Conservation (phyloP, 2,797 vertebrate species). For the Bradypus variegatus region DNA sequence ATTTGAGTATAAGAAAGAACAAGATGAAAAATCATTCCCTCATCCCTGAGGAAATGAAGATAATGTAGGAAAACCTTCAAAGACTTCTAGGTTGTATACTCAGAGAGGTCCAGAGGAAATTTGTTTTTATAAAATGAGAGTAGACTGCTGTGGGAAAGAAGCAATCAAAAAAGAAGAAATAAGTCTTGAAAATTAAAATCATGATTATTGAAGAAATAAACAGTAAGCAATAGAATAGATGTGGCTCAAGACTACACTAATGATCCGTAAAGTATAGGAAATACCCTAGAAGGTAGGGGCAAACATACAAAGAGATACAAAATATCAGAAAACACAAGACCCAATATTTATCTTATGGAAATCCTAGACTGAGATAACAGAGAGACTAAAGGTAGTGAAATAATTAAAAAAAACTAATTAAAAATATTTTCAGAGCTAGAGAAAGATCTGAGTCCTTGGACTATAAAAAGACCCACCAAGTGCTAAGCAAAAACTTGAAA, state of each 20-base stretch:
- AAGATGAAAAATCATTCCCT: conserved; percentile 25
- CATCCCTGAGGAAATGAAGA: conserved; percentile 2
- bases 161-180: conserved; percentile 29
- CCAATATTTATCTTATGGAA: conserved; percentile 21
- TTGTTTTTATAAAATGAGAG: conserved; percentile 36
- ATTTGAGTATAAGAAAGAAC: not conserved
- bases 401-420: conserved; percentile 33
- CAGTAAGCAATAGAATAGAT: not conserved
- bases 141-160: conserved; percentile 31
- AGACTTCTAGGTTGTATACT: not conserved
- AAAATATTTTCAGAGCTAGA: conserved; percentile 42
- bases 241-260: not conserved
- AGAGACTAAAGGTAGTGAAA: conserved; percentile 34
- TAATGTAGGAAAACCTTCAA: conserved; percentile 17
- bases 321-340: conserved; percentile 35
- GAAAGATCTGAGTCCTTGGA: conserved; percentile 48
- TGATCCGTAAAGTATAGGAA: conserved; percentile 30
- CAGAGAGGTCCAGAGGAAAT: conserved; percentile 24
- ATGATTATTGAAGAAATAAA: not conserved
- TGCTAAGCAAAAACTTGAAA: conserved; percentile 49
- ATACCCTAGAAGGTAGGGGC: not conserved
- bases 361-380: conserved; percentile 37
- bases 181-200: conserved; percentile 43
- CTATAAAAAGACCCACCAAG: conserved; percentile 52
- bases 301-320: conserved; percentile 30